Percentiles rank a stretch among this genome's conserved stretches.
These are phyloP conservation scores for Physeter macrocephalus DNA, from an alignment of 2,113 vertebrate species.

Conservation along the genomic window DNA sequence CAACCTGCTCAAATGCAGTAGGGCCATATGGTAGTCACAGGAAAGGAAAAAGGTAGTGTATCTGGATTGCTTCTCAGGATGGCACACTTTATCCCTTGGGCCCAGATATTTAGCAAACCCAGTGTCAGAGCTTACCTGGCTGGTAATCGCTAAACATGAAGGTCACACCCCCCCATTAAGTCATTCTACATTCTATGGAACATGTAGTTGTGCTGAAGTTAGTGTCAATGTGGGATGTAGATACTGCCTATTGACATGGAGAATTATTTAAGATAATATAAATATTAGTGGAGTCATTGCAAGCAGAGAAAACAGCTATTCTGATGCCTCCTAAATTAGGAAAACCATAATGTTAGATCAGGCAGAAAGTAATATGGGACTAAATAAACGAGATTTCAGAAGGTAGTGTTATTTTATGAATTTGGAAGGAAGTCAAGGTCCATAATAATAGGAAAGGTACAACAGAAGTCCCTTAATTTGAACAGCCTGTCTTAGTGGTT, in stretches of 20 bases:
- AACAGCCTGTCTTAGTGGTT: not conserved
- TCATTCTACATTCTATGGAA: not conserved
- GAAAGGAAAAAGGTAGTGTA: not conserved
- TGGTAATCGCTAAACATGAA: not conserved
- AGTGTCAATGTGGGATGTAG: too few relatives aligned
- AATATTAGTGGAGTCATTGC: not conserved
- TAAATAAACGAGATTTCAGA: not conserved
- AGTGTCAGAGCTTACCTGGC: not conserved
- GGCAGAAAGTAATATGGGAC: not conserved
- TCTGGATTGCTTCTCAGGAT: not conserved
- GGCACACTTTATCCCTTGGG: not conserved
- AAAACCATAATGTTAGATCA: too few relatives aligned
- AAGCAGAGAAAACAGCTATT: not conserved
- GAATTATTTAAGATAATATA: not conserved
- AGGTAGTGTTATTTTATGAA: not conserved
- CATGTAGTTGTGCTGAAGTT: not conserved
- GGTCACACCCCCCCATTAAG: accelerated
- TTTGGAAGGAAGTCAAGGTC: not conserved
- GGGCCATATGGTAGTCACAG: not conserved
- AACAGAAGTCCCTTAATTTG: not conserved
- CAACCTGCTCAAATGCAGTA: not conserved
- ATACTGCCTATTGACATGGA: not conserved
- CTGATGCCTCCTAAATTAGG: too few relatives aligned
- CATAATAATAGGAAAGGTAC: not conserved
- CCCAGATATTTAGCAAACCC: not conserved